Evolutionary conservation across 37 sponge, comb jelly and placozoan genomes (phyloP).

Genomic region (Aplysina aerophoba): DNA sequence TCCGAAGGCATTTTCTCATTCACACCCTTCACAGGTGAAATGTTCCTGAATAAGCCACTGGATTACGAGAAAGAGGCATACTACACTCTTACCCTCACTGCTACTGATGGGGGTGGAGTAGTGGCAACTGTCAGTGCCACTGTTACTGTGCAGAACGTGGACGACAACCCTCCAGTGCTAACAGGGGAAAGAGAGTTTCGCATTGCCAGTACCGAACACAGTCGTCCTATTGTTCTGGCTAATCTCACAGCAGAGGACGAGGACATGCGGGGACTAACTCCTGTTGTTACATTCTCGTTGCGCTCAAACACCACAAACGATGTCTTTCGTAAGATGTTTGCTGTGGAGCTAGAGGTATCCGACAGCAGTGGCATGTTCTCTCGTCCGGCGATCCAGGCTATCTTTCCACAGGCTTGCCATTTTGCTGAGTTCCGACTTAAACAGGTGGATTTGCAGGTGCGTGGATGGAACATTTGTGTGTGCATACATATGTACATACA

Average conservation of each 20-base stretch:
- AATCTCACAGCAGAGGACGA: background rate
- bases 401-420: too few relatives aligned
- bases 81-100: background rate
- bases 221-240: background rate
- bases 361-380: background rate
- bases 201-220: background rate
- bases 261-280: background rate
- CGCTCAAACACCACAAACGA: background rate
- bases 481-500: too few relatives aligned
- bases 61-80: background rate
- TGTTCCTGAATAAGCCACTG: conserved; percentile 9
- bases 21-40: background rate
- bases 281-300: background rate
- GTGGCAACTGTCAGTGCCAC: background rate
- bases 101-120: background rate
- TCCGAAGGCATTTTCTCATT: background rate
- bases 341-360: background rate
- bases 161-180: conserved; percentile 20
- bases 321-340: background rate
- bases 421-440: too few relatives aligned
- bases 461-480: too few relatives aligned
- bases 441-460: too few relatives aligned
- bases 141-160: background rate
- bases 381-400: too few relatives aligned
- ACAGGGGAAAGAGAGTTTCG: background rate